Conservation (phyloP, 2,113 vertebrate species). For the Psephotus haematonotus region DNA sequence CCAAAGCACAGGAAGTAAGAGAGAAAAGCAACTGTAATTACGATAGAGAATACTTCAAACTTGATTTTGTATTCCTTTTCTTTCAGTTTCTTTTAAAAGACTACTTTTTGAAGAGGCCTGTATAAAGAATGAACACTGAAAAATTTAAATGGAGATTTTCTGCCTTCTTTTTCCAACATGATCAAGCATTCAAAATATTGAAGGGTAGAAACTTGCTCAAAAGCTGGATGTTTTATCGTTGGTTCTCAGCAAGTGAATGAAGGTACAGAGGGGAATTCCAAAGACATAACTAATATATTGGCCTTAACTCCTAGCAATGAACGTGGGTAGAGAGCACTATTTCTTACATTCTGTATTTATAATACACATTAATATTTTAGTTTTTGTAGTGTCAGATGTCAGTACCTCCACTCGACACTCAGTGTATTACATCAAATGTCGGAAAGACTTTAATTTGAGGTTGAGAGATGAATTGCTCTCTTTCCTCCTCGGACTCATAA, state of each 20-base stretch:
- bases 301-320: not conserved
- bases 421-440: not conserved
- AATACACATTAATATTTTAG: not conserved
- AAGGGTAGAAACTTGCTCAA: not conserved
- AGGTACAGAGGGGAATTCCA: not conserved
- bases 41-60: not conserved
- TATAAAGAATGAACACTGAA: not conserved
- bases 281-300: not conserved
- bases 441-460: not conserved
- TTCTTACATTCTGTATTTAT: not conserved
- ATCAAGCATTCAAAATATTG: not conserved
- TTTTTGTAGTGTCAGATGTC: not conserved
- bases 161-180: not conserved
- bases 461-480: not conserved
- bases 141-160: not conserved
- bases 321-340: not conserved
- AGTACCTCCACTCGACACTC: not conserved
- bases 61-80: not conserved
- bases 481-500: not conserved
- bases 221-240: not conserved
- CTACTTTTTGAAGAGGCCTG: not conserved
- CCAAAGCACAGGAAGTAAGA: not conserved
- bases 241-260: not conserved
- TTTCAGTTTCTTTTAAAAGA: not conserved
- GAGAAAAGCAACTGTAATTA: not conserved